phyloP scores from a whole-genome alignment of 2,113 vertebrate species.

The Cyphomyrus discorhynchus region DNA sequence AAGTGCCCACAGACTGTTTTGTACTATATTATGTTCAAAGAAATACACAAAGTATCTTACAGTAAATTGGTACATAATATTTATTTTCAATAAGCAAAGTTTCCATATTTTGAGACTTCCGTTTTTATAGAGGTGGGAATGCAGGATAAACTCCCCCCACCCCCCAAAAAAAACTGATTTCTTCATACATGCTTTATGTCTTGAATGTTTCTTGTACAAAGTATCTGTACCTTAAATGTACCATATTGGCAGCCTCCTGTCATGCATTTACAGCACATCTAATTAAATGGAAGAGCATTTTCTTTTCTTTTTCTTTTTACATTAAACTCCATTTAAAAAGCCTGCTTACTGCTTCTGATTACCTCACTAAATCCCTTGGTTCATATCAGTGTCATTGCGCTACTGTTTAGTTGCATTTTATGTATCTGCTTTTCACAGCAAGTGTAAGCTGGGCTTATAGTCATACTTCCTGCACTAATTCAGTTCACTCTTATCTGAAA shows the following conservation, averaged over 20 bases:
- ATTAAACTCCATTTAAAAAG: conserved; percentile 54
- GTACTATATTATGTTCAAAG: too few relatives aligned
- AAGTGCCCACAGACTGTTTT: conserved; percentile 28
- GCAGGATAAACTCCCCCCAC: not conserved
- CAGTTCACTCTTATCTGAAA: not conserved
- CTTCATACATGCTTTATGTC: not conserved
- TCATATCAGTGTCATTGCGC: not conserved
- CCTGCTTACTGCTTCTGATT: conserved; percentile 39
- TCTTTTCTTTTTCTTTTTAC: conserved; percentile 32
- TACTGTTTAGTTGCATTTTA: not conserved
- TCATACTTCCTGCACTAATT: not conserved
- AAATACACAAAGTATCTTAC: not conserved
- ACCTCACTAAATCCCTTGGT: conserved; percentile 34
- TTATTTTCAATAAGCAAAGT: not conserved
- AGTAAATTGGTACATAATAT: not conserved
- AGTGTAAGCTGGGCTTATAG: not conserved
- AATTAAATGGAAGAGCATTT: conserved; percentile 34
- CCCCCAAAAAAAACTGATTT: not conserved
- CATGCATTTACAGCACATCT: conserved; percentile 1
- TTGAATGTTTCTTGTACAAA: not conserved
- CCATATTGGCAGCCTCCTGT: not conserved
- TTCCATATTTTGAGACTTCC: not conserved
- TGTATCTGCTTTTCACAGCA: not conserved
- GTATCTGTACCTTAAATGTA: not conserved
- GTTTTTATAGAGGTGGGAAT: not conserved